Evolutionary conservation across 2,797 vertebrate genomes (phyloP).

Genomic region (Garrulus glandarius): DNA sequence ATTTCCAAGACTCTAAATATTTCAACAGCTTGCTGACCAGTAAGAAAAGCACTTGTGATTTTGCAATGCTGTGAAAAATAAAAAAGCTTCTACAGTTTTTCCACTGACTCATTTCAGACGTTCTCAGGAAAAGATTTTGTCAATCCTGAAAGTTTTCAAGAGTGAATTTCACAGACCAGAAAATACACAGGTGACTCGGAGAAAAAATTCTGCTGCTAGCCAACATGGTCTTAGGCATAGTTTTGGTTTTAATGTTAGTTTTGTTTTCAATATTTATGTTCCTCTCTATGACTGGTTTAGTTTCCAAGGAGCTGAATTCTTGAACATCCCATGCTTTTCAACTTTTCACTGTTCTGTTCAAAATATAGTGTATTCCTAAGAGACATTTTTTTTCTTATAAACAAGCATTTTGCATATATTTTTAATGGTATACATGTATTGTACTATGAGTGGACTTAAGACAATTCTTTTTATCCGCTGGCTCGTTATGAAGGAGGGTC

Average conservation of each 20-base stretch:
- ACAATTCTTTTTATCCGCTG: background rate
- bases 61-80: background rate
- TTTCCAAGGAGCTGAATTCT: background rate
- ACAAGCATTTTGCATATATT: background rate
- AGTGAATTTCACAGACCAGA: background rate
- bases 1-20: background rate
- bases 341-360: background rate
- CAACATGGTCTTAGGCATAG: background rate
- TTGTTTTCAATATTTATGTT: background rate
- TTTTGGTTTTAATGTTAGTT: slow-evolving; percentile 1
- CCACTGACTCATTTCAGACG: background rate
- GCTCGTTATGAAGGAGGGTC: background rate
- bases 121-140: background rate
- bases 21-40: background rate
- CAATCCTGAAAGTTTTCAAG: background rate
- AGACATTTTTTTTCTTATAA: background rate
- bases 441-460: background rate
- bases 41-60: background rate
- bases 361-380: background rate
- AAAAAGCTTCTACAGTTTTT: background rate
- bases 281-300: background rate
- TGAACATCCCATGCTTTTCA: background rate
- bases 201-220: background rate
- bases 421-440: background rate
- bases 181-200: background rate